Percentiles rank a stretch among this genome's conserved stretches.
phyloP scores from a whole-genome alignment of 1,140 invertebrate genomes.

The Polypedilum pembai region DNA sequence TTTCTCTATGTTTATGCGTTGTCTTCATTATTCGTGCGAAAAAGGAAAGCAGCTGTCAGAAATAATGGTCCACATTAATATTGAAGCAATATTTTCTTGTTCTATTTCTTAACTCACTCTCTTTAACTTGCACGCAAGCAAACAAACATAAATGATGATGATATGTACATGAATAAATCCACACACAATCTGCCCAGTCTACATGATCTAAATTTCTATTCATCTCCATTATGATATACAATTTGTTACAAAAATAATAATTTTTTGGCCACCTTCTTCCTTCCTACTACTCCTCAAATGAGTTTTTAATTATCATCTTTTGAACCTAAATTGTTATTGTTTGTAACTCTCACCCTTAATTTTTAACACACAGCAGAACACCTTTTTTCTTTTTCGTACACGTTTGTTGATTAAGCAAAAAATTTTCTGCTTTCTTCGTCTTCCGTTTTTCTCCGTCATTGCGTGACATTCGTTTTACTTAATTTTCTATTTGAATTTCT shows the following conservation, averaged over 20 bases:
- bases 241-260: too few species aligned
- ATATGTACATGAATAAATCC: too few species aligned
- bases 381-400: too few species aligned
- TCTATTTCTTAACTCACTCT: background rate
- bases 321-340: background rate
- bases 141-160: too few species aligned
- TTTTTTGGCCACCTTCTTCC: too few species aligned
- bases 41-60: conserved; percentile 10
- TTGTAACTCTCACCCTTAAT: background rate
- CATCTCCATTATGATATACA: too few species aligned
- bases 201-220: too few species aligned
- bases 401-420: too few species aligned
- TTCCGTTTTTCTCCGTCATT: conserved; percentile 1
- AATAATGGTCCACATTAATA: conserved; percentile 14
- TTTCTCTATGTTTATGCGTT: too few species aligned
- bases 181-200: too few species aligned
- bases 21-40: background rate
- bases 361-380: background rate
- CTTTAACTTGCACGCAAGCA: too few species aligned
- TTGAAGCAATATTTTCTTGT: background rate
- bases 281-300: background rate
- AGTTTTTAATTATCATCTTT: conserved; percentile 7
- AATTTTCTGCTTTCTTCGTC: too few species aligned
- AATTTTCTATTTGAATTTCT: background rate
- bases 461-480: conserved; percentile 11